Base-by-base conservation (phyloP, 2,888 invertebrate genomes). In the Rhingia rostrata region DNA sequence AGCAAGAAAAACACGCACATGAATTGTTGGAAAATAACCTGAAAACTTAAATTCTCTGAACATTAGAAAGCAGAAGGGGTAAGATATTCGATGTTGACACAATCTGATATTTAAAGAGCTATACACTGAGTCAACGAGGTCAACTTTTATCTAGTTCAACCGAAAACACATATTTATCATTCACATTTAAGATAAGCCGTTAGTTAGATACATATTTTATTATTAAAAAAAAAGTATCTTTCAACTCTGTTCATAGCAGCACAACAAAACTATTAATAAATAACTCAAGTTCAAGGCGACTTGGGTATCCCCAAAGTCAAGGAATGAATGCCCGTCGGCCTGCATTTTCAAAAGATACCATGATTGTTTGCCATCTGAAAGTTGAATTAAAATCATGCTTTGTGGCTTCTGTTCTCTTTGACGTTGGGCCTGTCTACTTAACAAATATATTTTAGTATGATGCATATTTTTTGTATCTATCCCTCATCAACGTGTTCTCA, bases 241-340 rank as follows among this genome's bases (percentile, higher is more conserved):
- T 10, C 2, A 12, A 32, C 43, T 60, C 4, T 14, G 12, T 43
- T 43, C 43, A 60, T 35, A 22, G 22, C 22, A 22, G 22, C 45
- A 22, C 45, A 6, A 35, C 6, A 61, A n/a, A 12, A 6, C 10
- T n/a, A 37, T 39, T 47, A 30, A 33, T 39, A 37, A 56, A 32
- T 45, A 37, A 39, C 37, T 30, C 30, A 56, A 49, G 47, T 58
- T 58, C 47, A 58, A 69, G 58, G 56, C 67, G 6, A 56, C 10
- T 58, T 10, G 9, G n/a, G n/a, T 5, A 33, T n/a, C 54, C 4
- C 9, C 22, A 43, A 53, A 6, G 2, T 10, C 6, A 49, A 47
- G 33, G 43, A 5, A n/a, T n/a, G n/a, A n/a, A 43, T 12, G 22
- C 22, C 22, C 22, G 22, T 22, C 22, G 22, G 6, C 5, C 43